Conservation (phyloP, 2,888 invertebrate species). For the Scaptomyza reducta region DNA sequence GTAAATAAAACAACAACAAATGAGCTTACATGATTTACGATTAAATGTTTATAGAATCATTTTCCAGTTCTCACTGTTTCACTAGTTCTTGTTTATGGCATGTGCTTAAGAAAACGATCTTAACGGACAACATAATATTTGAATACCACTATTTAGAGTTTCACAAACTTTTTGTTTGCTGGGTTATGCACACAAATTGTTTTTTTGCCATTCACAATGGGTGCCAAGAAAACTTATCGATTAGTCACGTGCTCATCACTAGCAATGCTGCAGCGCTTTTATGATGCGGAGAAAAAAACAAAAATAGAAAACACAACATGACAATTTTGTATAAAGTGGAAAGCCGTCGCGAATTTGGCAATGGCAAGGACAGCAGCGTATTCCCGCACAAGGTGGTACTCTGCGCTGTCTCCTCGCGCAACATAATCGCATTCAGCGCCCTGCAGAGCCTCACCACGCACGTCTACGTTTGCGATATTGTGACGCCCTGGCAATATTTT, state of each 20-base stretch:
- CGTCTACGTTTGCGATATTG: constrained; percentile 70
- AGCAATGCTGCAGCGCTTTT: constrained; percentile 23
- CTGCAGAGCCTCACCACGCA: constrained; percentile 76
- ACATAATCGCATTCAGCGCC: constrained; percentile 93
- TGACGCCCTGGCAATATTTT: constrained; percentile 92
- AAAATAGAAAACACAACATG: constrained; percentile 51
- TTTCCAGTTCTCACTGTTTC: too few relatives aligned
- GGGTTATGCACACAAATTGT: background rate
- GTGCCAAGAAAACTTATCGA: background rate
- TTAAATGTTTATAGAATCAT: too few relatives aligned
- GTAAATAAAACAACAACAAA: too few relatives aligned
- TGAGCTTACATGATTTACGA: too few relatives aligned
- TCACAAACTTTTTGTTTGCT: background rate
- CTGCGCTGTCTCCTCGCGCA: constrained; percentile 91
- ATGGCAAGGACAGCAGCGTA: constrained; percentile 63
- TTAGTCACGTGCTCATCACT: constrained; percentile 23
- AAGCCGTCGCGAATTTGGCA: constrained; percentile 64
- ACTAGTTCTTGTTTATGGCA: too few relatives aligned
- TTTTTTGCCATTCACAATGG: constrained; percentile 14
- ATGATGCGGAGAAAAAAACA: constrained; percentile 14
- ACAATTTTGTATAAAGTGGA: constrained; percentile 81
- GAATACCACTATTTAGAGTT: too few relatives aligned
- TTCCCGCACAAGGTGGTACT: constrained; percentile 82
- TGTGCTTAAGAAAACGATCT: too few relatives aligned
- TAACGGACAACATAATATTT: too few relatives aligned